A percentile compares a stretch with the other conserved stretches of the same genome.
These are phyloP conservation scores for Archips crataeganus DNA, from an alignment of 2,888 invertebrate species.

Conservation along the genomic window DNA sequence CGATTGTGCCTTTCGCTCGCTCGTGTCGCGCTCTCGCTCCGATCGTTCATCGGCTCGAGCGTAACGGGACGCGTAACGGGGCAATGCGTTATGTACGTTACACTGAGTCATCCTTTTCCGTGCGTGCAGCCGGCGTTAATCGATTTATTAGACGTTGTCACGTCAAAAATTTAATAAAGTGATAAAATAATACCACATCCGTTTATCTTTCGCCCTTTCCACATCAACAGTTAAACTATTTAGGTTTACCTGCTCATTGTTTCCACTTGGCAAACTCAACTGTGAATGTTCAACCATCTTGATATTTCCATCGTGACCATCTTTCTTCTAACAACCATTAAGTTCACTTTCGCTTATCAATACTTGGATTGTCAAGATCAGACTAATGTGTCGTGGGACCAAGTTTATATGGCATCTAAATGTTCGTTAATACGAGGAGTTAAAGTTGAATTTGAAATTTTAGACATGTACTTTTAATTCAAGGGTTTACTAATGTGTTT, in stretches of 20 bases:
- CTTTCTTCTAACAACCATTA: neutral
- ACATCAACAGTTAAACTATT: constrained; percentile 56
- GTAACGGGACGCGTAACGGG: too few species aligned
- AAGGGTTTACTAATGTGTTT: constrained; percentile 52
- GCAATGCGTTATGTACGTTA: too few species aligned
- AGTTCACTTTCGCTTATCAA: constrained; percentile 10
- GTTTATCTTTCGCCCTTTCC: constrained; percentile 45
- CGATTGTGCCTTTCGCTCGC: too few species aligned
- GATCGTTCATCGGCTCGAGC: too few species aligned
- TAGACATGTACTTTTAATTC: constrained; percentile 33
- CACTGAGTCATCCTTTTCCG: too few species aligned
- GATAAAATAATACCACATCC: constrained; percentile 16
- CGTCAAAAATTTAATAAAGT: too few species aligned
- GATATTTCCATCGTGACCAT: constrained; percentile 38
- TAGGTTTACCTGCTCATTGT: constrained; percentile 61
- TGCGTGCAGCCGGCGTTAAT: too few species aligned
- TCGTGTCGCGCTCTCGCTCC: too few species aligned
- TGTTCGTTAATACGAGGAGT: constrained; percentile 8
- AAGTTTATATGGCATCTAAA: constrained; percentile 11
- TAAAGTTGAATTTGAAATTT: constrained; percentile 44
- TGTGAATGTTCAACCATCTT: constrained; percentile 44
- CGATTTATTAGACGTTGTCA: too few species aligned
- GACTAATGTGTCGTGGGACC: constrained; percentile 33
- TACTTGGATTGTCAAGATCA: neutral
- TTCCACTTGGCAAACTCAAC: constrained; percentile 64